Evolutionary conservation across 2,113 vertebrate species (phyloP).

Genomic region (Smithornis capensis): DNA sequence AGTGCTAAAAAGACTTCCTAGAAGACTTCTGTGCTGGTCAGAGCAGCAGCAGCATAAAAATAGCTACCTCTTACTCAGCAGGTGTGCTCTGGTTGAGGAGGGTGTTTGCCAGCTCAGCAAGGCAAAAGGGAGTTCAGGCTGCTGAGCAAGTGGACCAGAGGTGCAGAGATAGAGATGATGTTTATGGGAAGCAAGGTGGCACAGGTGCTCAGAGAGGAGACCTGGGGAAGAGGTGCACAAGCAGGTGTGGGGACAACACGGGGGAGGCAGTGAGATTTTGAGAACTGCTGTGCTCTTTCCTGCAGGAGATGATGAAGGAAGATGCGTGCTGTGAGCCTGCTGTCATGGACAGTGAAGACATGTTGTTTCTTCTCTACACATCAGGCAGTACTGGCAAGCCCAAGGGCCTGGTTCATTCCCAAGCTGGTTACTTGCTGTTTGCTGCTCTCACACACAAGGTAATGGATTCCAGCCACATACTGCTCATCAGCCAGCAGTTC

Average conservation of each 20-base stretch:
- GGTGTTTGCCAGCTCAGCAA: background rate
- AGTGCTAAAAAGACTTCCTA: background rate
- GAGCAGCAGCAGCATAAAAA: background rate
- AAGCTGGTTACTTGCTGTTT: constrained; percentile 82
- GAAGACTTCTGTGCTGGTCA: background rate
- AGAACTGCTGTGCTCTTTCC: background rate
- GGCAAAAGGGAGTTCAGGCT: background rate
- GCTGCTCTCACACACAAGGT: constrained; percentile 80
- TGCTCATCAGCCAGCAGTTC: background rate
- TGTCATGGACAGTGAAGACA: constrained; percentile 79
- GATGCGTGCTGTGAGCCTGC: constrained; percentile 73
- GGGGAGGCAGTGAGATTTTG: background rate
- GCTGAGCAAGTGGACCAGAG: rapidly evolving
- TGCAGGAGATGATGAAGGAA: constrained; percentile 80
- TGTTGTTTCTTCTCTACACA: constrained; percentile 79
- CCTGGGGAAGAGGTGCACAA: rapidly evolving
- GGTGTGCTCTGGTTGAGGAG: background rate
- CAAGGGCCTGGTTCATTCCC: constrained; percentile 82
- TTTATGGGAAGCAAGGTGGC: too few relatives aligned
- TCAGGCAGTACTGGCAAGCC: constrained; percentile 83
- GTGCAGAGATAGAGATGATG: background rate
- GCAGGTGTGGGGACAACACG: background rate
- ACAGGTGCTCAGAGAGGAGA: background rate
- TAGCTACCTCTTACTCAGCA: constrained; percentile 6
- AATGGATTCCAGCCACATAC: background rate